phyloP scores from a whole-genome alignment of 2,888 invertebrate genomes.

The Melanostoma mellinum region DNA sequence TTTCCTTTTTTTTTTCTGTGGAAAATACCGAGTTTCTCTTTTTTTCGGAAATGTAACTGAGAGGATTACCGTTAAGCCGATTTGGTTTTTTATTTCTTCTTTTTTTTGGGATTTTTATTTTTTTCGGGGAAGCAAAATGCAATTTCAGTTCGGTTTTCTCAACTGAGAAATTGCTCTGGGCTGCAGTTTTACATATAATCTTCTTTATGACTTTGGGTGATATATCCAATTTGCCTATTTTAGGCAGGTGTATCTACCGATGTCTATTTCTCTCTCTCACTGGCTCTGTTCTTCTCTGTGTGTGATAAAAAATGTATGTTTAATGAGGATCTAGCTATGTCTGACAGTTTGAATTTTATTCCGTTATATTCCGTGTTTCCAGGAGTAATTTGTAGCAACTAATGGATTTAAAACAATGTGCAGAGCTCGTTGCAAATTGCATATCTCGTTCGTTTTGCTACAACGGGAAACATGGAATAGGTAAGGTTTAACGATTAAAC shows the following conservation, averaged over 20 bases:
- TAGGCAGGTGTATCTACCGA: neutral
- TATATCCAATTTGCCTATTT: constrained; percentile 63
- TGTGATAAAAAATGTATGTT: constrained; percentile 41
- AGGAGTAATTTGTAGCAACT: constrained; percentile 24
- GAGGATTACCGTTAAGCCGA: constrained; percentile 70
- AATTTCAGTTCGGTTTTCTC: constrained; percentile 64
- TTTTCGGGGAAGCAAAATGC: constrained; percentile 13
- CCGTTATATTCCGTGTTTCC: neutral
- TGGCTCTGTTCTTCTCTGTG: constrained; percentile 12
- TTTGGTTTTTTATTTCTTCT: constrained; percentile 27
- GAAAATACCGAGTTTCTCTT: neutral
- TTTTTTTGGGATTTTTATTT: too few species aligned
- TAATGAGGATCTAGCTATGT: constrained; percentile 42
- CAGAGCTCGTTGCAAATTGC: too few species aligned
- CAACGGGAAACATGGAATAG: too few species aligned
- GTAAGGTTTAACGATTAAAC: too few species aligned
- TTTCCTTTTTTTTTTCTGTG: constrained; percentile 8
- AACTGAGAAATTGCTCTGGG: constrained; percentile 66
- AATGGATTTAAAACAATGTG: constrained; percentile 37
- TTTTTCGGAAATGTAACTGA: constrained; percentile 55
- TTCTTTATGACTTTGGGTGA: constrained; percentile 58
- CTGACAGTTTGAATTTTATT: constrained; percentile 39
- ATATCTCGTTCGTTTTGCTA: too few species aligned
- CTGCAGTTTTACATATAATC: constrained; percentile 70
- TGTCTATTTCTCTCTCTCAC: neutral